Base-by-base conservation (phyloP, 2,888 invertebrate genomes). In the Drosophila rubida region DNA sequence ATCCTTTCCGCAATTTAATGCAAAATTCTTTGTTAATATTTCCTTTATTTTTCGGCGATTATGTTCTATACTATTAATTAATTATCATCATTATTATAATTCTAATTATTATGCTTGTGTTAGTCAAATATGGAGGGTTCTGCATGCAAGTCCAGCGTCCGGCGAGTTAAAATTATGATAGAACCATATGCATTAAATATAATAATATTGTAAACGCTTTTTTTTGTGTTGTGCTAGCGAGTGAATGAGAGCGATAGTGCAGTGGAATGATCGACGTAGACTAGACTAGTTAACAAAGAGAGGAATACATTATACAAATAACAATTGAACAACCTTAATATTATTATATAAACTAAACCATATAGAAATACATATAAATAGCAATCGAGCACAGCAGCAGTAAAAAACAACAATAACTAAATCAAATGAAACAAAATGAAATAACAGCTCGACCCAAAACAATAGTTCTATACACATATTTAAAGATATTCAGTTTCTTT, bases 21-120 rank as follows among this genome's bases (percentile, higher is more conserved):
- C 48, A n/a, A 71, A 61, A 64, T 73, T 69, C 35, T 23, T 60
- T 63, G 59, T 61, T 58, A 62, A 73, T 67, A 51, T 53, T 3
- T 44, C 45, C n/a, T 42, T 32, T 30, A 32, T 42, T 32, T 30
- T 39, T 42, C 30, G 30, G 39, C 41, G 22, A 22, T 41, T 9
- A 9, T 30, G 7, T 16, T 62, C 8, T 30, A 16, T 30, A n/a
- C n/a, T 23, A 6, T 19, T 35, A 16, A 5, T 9, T 23, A n/a
- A 14, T 44, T 50, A 46, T 22, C 16, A 13, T 27, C 30, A 16
- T 27, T 41, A 32, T n/a, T 32, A 32, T n/a, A 32, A 32, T 32
- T 32, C 2, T 32, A 32, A 32, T 4, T 7, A 2, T 9, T 30
- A 49, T 22, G 14, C 13, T 25, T 68, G 46, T 57, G 30, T 70